Conservation (phyloP, 2,888 invertebrate species). For the Microchrysa polita region DNA sequence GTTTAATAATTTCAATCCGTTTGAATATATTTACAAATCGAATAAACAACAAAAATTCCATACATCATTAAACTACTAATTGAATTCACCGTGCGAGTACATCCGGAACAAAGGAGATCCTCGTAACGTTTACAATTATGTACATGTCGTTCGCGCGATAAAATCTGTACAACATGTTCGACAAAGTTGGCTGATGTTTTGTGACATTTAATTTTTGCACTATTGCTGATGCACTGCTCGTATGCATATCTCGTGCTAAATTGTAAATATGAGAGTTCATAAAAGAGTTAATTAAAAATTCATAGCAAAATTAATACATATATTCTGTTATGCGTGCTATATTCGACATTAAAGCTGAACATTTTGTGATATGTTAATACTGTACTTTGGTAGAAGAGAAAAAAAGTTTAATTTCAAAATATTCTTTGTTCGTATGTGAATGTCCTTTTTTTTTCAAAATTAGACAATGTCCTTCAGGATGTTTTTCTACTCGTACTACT, state of each 20-base stretch:
- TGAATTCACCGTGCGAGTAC: not conserved
- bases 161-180: slow-evolving; percentile 61
- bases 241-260: slow-evolving; percentile 62
- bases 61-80: slow-evolving; percentile 17
- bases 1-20: slow-evolving; percentile 28
- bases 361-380: no score
- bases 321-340: not conserved
- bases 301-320: no score
- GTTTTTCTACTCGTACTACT: no score
- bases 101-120: slow-evolving; percentile 28
- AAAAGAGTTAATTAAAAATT: slow-evolving; percentile 9
- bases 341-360: not conserved
- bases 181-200: slow-evolving; percentile 61
- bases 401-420: no score
- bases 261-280: no score
- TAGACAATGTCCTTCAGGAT: no score
- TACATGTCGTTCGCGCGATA: slow-evolving; percentile 63
- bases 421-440: no score
- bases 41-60: slow-evolving; percentile 29
- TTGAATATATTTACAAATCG: slow-evolving; percentile 26
- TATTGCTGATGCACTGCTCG: slow-evolving; percentile 63
- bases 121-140: slow-evolving; percentile 55
- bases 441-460: no score
- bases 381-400: no score
- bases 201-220: slow-evolving; percentile 62